A percentile compares a stretch with the other conserved stretches of the same genome.
Evolutionary conservation across 2,888 invertebrate genomes (phyloP).

Genomic region (Agrenia bidenticulata): DNA sequence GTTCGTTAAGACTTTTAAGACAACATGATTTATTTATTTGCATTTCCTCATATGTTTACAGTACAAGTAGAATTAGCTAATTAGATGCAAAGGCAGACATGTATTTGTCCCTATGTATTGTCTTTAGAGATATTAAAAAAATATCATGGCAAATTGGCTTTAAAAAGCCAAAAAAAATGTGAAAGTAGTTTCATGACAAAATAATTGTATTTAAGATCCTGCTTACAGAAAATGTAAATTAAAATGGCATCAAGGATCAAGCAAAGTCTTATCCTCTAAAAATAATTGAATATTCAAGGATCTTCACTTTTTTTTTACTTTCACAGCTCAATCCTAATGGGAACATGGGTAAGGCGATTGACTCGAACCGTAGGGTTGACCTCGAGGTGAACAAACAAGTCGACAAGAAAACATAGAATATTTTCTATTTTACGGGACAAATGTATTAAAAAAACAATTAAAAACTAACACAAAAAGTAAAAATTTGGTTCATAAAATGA

Average conservation of each 20-base stretch:
- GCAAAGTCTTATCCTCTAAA: conserved; percentile 7
- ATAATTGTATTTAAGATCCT: neutral
- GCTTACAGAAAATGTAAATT: neutral
- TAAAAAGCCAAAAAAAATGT: neutral
- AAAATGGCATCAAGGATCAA: neutral
- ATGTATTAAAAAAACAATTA: too few species aligned
- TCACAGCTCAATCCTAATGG: conserved; percentile 31
- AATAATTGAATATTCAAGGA: neutral
- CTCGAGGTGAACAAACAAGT: conserved; percentile 49
- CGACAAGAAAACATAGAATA: conserved; percentile 48
- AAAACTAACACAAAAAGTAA: too few species aligned
- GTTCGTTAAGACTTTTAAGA: conserved; percentile 18
- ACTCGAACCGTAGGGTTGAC: conserved; percentile 47
- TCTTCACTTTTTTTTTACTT: neutral
- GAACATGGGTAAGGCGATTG: conserved; percentile 49
- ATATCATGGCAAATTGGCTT: neutral
- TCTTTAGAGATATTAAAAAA: neutral
- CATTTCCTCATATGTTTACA: conserved; percentile 4
- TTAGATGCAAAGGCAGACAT: conserved; percentile 11
- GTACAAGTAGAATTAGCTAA: neutral
- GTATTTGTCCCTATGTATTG: neutral
- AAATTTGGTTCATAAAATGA: too few species aligned
- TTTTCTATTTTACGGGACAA: too few species aligned
- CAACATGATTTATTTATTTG: conserved; percentile 15
- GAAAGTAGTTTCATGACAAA: conserved; percentile 12